A percentile compares a stretch with the other conserved stretches of the same genome.
Evolutionary conservation across 2,888 invertebrate species (phyloP).

Genomic region (Caenorhabditis drosophilae): DNA sequence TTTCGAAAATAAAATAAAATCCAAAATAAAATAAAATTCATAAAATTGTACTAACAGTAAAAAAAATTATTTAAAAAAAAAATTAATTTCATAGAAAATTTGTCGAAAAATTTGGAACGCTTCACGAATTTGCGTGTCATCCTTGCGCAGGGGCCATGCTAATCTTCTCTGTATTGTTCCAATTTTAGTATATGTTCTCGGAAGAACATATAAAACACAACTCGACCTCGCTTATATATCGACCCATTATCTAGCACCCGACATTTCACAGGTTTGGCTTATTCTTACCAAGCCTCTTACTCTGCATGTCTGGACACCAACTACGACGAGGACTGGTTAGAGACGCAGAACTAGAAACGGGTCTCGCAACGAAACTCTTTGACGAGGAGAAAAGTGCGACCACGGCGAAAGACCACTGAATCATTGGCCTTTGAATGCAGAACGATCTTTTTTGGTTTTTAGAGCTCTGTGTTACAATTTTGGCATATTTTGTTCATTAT

Average conservation of each 20-base stretch:
- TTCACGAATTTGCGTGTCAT: constrained; percentile 92
- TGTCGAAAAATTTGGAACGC: constrained; percentile 77
- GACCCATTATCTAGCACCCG: constrained; percentile 3
- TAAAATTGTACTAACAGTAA: not conserved
- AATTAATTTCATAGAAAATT: constrained; percentile 16
- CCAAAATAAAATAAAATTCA: not conserved
- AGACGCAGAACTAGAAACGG: constrained; percentile 2
- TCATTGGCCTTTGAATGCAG: constrained; percentile 37
- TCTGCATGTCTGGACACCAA: too few species aligned
- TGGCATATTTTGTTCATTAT: constrained; percentile 11
- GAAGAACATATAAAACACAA: constrained; percentile 17
- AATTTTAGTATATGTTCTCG: constrained; percentile 77
- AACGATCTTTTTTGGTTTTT: constrained; percentile 7
- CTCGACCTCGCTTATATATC: constrained; percentile 15
- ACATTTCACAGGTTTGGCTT: constrained; percentile 5
- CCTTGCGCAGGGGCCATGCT: constrained; percentile 90
- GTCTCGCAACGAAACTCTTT: constrained; percentile 23
- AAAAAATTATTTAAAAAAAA: too few species aligned
- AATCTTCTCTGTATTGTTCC: constrained; percentile 91
- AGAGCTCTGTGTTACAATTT: constrained; percentile 12
- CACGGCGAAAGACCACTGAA: constrained; percentile 38
- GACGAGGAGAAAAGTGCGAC: constrained; percentile 4
- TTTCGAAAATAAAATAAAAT: too few species aligned
- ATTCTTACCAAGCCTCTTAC: constrained; percentile 3
- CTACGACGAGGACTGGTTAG: too few species aligned